These are phyloP conservation scores for Microhierax caerulescens DNA, from an alignment of 2,797 vertebrate genomes.

Conservation along the genomic window DNA sequence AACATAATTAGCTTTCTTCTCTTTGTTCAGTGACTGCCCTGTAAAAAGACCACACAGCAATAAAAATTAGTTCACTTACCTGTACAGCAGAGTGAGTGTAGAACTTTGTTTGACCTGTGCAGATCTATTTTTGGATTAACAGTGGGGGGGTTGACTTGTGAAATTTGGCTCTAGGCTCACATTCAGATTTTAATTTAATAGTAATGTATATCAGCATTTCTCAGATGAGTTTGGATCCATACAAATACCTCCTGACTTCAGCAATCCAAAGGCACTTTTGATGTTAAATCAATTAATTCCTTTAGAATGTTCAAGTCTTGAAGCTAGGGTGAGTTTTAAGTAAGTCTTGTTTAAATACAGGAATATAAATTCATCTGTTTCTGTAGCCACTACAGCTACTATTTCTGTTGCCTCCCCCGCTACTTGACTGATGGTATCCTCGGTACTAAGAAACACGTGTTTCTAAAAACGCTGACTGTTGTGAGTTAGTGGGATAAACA, in stretches of 20 bases:
- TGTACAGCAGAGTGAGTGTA: not conserved
- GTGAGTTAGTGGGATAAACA: not conserved
- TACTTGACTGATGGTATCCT: not conserved
- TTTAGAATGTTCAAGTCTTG: not conserved
- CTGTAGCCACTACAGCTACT: not conserved
- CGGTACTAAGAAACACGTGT: not conserved
- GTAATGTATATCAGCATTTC: not conserved
- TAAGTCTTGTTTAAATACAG: not conserved
- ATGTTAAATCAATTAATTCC: not conserved
- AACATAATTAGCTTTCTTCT: not conserved
- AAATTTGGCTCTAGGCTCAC: not conserved
- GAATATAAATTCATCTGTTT: not conserved
- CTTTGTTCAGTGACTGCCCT: not conserved
- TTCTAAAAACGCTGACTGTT: not conserved
- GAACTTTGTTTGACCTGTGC: not conserved
- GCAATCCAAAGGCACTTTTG: not conserved
- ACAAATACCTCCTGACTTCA: not conserved
- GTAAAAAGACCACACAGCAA: not conserved
- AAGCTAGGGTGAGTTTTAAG: not conserved
- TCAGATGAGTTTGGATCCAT: not conserved
- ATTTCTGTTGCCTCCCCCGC: not conserved
- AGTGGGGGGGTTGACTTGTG: not conserved
- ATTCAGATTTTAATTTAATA: not conserved
- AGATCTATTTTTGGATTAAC: not conserved
- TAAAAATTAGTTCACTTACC: not conserved